Percentiles rank a stretch among this genome's conserved stretches.
Conservation (phyloP, 2,113 vertebrate species). For the Zosterops japonicus region DNA sequence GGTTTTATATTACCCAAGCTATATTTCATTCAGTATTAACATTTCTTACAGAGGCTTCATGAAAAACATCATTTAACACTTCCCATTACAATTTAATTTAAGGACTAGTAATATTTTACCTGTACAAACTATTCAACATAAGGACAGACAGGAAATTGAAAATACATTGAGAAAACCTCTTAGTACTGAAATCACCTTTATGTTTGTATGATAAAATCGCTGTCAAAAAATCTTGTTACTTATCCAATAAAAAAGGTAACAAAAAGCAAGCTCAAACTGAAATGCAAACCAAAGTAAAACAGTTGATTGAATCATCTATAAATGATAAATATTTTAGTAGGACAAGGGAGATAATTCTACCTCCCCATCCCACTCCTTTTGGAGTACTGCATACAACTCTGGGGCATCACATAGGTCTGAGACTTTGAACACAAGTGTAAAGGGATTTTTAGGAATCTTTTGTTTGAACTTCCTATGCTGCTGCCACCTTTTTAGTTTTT, state of each 20-base stretch:
- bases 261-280: not conserved
- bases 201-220: not conserved
- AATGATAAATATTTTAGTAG: not conserved
- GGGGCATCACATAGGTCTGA: not conserved
- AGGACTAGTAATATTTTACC: not conserved
- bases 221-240: not conserved
- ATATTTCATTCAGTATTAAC: not conserved
- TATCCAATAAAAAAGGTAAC: not conserved
- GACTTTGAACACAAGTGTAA: not conserved
- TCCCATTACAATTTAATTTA: not conserved
- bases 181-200: not conserved
- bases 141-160: not conserved
- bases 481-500: not conserved
- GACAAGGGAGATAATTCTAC: not conserved
- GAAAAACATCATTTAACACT: not conserved
- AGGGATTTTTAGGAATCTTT: not conserved
- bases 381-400: not conserved
- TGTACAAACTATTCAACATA: not conserved
- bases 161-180: not conserved
- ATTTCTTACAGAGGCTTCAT: not conserved
- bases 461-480: not conserved
- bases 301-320: not conserved
- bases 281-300: not conserved
- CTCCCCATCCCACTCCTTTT: not conserved
- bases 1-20: not conserved